Base-by-base conservation (phyloP, 2,797 vertebrate species). In the Centroberyx gerrardi region DNA sequence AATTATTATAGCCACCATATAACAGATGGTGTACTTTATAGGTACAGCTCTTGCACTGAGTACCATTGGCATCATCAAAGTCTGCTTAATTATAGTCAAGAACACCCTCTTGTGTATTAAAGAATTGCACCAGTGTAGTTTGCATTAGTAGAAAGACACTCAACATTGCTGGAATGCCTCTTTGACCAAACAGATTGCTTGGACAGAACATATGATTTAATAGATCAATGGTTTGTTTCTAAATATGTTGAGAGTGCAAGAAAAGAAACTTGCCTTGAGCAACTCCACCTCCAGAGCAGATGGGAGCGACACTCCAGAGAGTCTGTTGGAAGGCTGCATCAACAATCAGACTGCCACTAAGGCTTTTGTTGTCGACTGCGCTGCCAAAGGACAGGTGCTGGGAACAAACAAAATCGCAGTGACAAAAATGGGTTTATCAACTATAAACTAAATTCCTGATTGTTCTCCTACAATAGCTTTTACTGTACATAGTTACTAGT, bases 281-380 rank as follows among this genome's bases (percentile, higher is more conserved):
- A 28, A 93, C 94, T 89, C 95, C 96, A 65, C 96, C 95, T 84
- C 95, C 96, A 59, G 96, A 98, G 90, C 97, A 99, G 88, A 99
- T 96, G 1, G 97, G 97, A 63, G 96, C 96, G 61, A 99, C 97
- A 15, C 96, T 97, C 98, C 98, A 99, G 29, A 99, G 96, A 0
- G 97, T 98, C 86, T 97, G 97, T 91, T 97, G 97, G 86, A 99
- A 99, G 60, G 97, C 96, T 44, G 97, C 97, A 64, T 97, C 96
- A 71, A 98, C 97, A 1, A 95, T 95, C 68, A 97, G 89, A 87
- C 93, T 96, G 76, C 94, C 94, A n/a, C 82, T 83, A 76, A 92
- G 76, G 62, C 79, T 88, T 75, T 74, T 92, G 84, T 90, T 94
- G 85, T 91, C 85, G 46, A 71, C 78, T 74, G 62, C 70, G 8